Evolutionary conservation across 2,888 invertebrate genomes (phyloP).

Genomic region (Unio pictorum): DNA sequence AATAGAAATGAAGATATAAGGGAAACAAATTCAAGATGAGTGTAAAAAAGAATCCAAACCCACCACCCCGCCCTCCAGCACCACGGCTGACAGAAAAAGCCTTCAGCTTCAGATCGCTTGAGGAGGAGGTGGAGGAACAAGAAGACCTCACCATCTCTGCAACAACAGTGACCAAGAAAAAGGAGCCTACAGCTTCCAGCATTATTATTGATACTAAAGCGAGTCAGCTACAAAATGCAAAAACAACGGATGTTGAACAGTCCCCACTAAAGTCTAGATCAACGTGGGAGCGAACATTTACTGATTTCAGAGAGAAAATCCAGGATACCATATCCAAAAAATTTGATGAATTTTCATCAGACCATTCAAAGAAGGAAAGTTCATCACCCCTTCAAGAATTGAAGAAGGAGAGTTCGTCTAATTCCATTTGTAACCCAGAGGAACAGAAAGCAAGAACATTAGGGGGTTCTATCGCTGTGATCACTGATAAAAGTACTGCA

Average conservation of each 20-base stretch:
- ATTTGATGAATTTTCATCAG: constrained; percentile 50
- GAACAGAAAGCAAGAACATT: too few species aligned
- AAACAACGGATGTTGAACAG: too few species aligned
- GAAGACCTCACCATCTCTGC: constrained; percentile 53
- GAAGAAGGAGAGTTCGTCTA: too few species aligned
- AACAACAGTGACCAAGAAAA: constrained; percentile 24
- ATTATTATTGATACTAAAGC: too few species aligned
- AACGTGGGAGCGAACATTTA: constrained; percentile 32
- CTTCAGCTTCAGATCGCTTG: constrained; percentile 58
- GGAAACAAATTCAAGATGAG: not conserved
- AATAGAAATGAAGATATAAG: constrained; percentile 1
- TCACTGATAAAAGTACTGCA: not conserved
- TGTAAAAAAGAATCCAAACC: constrained; percentile 18
- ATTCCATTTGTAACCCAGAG: too few species aligned
- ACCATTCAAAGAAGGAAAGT: constrained; percentile 1
- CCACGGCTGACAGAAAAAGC: constrained; percentile 10
- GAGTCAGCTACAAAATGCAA: too few species aligned
- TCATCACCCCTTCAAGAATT: too few species aligned
- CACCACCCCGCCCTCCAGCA: constrained; percentile 22
- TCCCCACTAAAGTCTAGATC: too few species aligned
- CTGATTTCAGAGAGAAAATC: constrained; percentile 42
- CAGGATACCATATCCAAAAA: constrained; percentile 50
- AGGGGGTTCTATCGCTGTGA: too few species aligned
- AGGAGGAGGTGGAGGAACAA: constrained; percentile 58
- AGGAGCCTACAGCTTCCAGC: too few species aligned